These are phyloP conservation scores for Sesia apiformis DNA, from an alignment of 2,888 invertebrate species.

Conservation along the genomic window DNA sequence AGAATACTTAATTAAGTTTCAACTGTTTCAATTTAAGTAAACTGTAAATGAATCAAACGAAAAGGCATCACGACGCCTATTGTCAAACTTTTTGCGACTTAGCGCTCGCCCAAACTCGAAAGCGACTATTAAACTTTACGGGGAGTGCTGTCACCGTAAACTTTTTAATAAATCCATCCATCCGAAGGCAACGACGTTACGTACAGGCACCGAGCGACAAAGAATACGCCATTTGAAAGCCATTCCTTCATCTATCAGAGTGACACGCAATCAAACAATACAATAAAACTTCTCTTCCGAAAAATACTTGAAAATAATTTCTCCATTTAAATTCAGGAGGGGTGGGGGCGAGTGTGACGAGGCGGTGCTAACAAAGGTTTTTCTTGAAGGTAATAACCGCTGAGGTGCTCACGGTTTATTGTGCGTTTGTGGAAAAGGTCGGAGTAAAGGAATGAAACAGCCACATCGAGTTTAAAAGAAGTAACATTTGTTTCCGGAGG, in stretches of 20 bases:
- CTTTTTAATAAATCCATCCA: conserved; percentile 66
- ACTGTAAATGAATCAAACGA: conserved; percentile 2
- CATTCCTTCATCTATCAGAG: conserved; percentile 67
- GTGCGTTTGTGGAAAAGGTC: conserved; percentile 41
- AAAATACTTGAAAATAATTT: conserved; percentile 73
- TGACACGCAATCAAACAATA: conserved; percentile 74
- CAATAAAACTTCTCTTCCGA: conserved; percentile 70
- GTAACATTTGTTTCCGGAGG: conserved; percentile 35
- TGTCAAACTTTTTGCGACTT: conserved; percentile 26
- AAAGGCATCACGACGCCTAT: conserved; percentile 27
- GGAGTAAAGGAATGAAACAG: conserved; percentile 41
- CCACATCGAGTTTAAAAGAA: conserved; percentile 27
- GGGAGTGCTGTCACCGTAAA: conserved; percentile 33
- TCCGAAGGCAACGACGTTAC: conserved; percentile 48
- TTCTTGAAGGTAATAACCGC: conserved; percentile 45
- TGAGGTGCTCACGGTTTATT: conserved; percentile 46
- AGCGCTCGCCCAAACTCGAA: conserved; percentile 20
- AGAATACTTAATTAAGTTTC: too few species aligned
- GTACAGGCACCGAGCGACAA: conserved; percentile 46
- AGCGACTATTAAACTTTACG: conserved; percentile 52
- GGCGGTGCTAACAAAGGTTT: conserved; percentile 57
- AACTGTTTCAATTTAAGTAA: too few species aligned
- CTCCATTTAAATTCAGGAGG: conserved; percentile 71
- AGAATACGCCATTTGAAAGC: conserved; percentile 54
- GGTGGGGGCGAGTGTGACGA: conserved; percentile 33